These are phyloP conservation scores for Apolygus lucorum DNA, from an alignment of 1,140 invertebrate genomes.

Conservation along the genomic window DNA sequence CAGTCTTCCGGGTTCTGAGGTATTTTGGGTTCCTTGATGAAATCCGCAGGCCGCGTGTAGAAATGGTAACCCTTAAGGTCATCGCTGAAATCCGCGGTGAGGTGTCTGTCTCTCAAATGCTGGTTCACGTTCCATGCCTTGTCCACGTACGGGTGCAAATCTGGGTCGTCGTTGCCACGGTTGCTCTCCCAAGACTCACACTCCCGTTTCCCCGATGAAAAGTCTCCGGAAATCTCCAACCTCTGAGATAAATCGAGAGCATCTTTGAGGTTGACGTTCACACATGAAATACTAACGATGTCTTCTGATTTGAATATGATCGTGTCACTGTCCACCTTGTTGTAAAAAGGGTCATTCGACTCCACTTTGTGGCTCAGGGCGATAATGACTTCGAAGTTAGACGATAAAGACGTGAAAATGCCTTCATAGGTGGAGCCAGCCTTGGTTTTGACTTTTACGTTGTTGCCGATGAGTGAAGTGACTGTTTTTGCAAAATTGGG, in stretches of 20 bases:
- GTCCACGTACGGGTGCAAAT: no score
- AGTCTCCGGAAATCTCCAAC: no score
- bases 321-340: background rate
- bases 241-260: background rate
- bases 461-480: background rate
- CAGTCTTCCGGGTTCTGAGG: no score
- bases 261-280: constrained; percentile 3
- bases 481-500: background rate
- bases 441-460: constrained; percentile 3
- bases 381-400: background rate
- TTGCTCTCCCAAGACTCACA: no score
- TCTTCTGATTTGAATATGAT: background rate
- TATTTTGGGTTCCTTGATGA: no score
- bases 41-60: no score
- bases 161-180: no score
- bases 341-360: background rate
- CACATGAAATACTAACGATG: background rate
- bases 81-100: no score
- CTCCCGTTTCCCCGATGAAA: no score
- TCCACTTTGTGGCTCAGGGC: background rate
- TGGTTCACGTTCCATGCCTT: no score
- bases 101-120: no score
- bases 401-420: background rate
- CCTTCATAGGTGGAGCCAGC: background rate
- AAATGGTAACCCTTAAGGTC: no score